Percentiles rank a stretch among this genome's conserved stretches.
Conservation (phyloP, 2,113 vertebrate genomes). For the Chitala chitala region DNA sequence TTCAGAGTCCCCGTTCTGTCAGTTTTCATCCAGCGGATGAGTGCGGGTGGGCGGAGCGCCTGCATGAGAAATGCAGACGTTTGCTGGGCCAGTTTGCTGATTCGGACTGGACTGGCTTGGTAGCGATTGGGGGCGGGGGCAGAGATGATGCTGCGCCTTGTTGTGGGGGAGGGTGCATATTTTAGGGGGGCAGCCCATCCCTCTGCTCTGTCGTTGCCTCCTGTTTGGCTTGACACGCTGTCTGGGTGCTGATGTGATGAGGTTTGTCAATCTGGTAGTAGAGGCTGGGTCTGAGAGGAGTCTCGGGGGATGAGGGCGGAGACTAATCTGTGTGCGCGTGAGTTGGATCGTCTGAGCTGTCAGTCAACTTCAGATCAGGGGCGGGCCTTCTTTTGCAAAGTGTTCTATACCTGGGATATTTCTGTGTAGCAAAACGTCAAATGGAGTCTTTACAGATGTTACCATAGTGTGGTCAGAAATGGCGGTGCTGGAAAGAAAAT, state of each 20-base stretch:
- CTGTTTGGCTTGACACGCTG: constrained; percentile 22
- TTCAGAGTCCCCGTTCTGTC: constrained; percentile 52
- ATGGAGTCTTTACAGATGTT: neutral
- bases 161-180: neutral
- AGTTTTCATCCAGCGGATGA: constrained; percentile 35
- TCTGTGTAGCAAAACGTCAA: neutral
- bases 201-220: constrained; percentile 13
- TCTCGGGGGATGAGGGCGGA: neutral
- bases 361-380: neutral
- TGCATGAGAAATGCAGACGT: constrained; percentile 24
- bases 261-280: constrained; percentile 8
- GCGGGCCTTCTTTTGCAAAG: neutral
- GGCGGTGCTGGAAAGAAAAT: no score
- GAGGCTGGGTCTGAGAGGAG: neutral
- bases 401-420: neutral
- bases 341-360: neutral
- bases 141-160: neutral
- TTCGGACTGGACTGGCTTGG: neutral
- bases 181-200: no score
- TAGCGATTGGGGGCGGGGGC: neutral
- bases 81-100: neutral
- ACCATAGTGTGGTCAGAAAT: no score
- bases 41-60: constrained; percentile 22
- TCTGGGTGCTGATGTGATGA: constrained; percentile 25
- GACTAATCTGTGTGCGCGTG: neutral